Base-by-base conservation (phyloP, 2,888 invertebrate genomes). In the Anoplius nigerrimus region DNA sequence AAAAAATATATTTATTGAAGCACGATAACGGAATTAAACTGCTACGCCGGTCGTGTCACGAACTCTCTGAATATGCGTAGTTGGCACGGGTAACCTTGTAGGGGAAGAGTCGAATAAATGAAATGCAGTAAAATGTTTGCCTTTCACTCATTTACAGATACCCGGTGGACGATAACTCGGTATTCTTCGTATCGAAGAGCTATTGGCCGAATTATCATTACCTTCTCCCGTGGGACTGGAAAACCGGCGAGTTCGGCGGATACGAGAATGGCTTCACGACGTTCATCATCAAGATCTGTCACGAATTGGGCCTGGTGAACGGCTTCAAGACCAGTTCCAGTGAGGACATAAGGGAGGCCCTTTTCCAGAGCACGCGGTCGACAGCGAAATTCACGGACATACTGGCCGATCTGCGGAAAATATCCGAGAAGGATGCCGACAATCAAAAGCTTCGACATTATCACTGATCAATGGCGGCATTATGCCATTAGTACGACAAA, bases 191-290 rank as follows among this genome's bases (percentile, higher is more conserved):
- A 3, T 92, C 92, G 2, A 94, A 94, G 86, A 93, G 93, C 2
- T 93, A 93, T 84, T 96, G 96, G 96, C 92, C 93, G 0, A 93
- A 94, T 71, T 96, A 95, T 84, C 96, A 96, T 83, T 95, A 96
- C 80, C 83, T 95, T 21, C 86, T 94, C 21, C 94, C 95, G 0
- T 92, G 93, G 89, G 96, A 96, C 83, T 96, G 95, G 89, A 94
- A 95, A 83, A 93, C 92, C n/a, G 94, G 94, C 8, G 96, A 96
- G 88, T 96, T 91, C 75, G 96, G 96, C 2, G 91, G 92, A 53
- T 96, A 96, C 81, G 92, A 91, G 68, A 83, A 88, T 0, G 95
- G 94, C 4, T 93, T 91, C 67, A 91, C 92, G 0, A 92, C 94
- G 0, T 91, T 94, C 80, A 91, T 94, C 80, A 93, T 96, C 59